Base-by-base conservation (phyloP, 2,888 invertebrate genomes). In the Athalia rosae region DNA sequence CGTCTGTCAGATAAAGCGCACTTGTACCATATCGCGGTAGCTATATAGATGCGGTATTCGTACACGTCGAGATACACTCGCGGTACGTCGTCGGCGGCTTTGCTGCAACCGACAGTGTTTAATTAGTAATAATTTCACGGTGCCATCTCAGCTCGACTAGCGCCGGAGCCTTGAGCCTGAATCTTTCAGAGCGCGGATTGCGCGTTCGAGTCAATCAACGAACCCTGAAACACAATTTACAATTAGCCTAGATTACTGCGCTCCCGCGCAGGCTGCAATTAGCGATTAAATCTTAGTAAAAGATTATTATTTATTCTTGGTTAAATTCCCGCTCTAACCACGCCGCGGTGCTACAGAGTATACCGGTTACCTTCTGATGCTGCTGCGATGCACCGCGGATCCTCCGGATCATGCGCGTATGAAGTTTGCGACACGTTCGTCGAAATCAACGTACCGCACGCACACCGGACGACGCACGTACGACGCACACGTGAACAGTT, bases 181-280 rank as follows among this genome's bases (percentile, higher is more conserved):
- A 63, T 63, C 63, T 63, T 43, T 43, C 43, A 63, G 63, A 63
- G 63, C 8, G 41, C 28, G 41, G 28, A 53, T 28, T 50, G 53
- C 53, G 69, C 69, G 53, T 56, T 69, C n/a, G 3, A 69, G 43
- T 69, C 69, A 69, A 69, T 69, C 69, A 69, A 64, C 56, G 69
- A 48, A 69, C 53, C 28, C 69, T 69, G 9, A 43, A 41, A 56
- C 53, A 69, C 69, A 69, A 69, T 69, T 69, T 69, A 53, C 69
- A 69, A 53, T 53, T 53, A 69, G 69, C 69, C 69, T 69, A 56
- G 50, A 69, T 69, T 53, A 69, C 9, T 7, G 7, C 43, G 13
- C 69, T 43, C 15, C 53, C 4, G 7, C 15, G 13, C 48, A 48
- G 8, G n/a, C 9, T 6, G 59, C 15, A 15, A 69, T 69, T n/a